Percentiles rank a stretch among this genome's conserved stretches.
phyloP scores from a whole-genome alignment of 2,888 invertebrate genomes.

The Dyspetes luteomarginatus region DNA sequence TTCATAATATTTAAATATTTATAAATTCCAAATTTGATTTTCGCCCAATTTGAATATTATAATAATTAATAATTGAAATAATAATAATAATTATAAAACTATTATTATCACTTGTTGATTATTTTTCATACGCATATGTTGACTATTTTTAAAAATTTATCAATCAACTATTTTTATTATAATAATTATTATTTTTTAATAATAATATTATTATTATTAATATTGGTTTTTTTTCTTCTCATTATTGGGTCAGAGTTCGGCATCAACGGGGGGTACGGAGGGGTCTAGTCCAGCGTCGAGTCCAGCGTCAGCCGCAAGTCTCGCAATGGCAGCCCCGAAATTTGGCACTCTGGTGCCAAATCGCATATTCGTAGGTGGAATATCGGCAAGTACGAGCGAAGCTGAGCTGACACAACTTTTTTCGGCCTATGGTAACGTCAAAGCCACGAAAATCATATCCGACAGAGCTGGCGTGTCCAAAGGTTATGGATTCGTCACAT shows the following conservation, averaged over 20 bases:
- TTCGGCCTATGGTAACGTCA: constrained; percentile 94
- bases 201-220: not conserved
- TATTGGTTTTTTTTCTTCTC: not conserved
- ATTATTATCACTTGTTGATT: no score
- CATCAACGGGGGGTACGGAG: constrained; percentile 82
- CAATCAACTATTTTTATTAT: no score
- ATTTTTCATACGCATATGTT: no score
- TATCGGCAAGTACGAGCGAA: constrained; percentile 96
- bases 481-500: constrained; percentile 95
- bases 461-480: constrained; percentile 98
- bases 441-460: constrained; percentile 96
- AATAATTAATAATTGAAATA: no score
- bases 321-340: constrained; percentile 82
- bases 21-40: no score
- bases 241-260: constrained; percentile 79
- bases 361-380: constrained; percentile 98
- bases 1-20: no score
- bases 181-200: no score
- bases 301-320: constrained; percentile 80
- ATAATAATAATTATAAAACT: no score
- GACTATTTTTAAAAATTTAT: no score
- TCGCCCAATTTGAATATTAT: no score
- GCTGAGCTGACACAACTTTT: constrained; percentile 96
- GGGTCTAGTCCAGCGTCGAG: constrained; percentile 83
- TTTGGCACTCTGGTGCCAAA: constrained; percentile 95